phyloP scores from a whole-genome alignment of 2,797 vertebrate genomes.

The Bradypodion pumilum region DNA sequence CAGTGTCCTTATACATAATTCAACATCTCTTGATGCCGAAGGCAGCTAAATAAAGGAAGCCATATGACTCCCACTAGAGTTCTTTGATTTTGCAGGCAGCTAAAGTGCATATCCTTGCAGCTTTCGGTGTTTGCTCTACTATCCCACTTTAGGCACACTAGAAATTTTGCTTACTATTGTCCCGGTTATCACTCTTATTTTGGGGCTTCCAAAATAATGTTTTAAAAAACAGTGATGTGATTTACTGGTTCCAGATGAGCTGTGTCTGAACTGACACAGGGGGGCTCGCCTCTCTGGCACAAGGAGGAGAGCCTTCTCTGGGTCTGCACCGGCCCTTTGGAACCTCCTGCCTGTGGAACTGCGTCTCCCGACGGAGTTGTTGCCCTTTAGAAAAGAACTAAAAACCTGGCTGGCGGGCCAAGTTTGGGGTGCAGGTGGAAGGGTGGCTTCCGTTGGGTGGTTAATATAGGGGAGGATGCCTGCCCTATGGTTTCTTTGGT shows the following conservation, averaged over 20 bases:
- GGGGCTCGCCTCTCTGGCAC: too few relatives aligned
- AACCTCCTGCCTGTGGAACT: too few relatives aligned
- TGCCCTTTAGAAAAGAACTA: too few relatives aligned
- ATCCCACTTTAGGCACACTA: neutral
- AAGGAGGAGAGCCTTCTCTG: too few relatives aligned
- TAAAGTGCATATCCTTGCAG: constrained; percentile 35
- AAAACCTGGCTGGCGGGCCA: too few relatives aligned
- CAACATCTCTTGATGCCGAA: constrained; percentile 54
- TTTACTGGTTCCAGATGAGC: neutral
- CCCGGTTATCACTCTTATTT: neutral
- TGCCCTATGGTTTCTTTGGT: too few relatives aligned
- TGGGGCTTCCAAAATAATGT: neutral
- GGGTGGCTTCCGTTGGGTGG: too few relatives aligned
- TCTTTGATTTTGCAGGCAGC: constrained; percentile 40
- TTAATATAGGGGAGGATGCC: too few relatives aligned
- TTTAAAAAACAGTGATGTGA: neutral
- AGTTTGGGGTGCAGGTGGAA: too few relatives aligned
- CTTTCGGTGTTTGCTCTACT: constrained; percentile 28
- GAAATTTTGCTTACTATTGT: constrained; percentile 14
- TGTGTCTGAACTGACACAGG: neutral
- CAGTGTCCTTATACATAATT: constrained; percentile 57
- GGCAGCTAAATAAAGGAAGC: constrained; percentile 54
- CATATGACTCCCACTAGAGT: constrained; percentile 49
- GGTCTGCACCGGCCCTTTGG: too few relatives aligned
- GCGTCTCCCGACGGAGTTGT: too few relatives aligned